A percentile compares a stretch with the other conserved stretches of the same genome.
These are phyloP conservation scores for Lithosia quadra DNA, from an alignment of 2,888 invertebrate genomes.

Conservation along the genomic window DNA sequence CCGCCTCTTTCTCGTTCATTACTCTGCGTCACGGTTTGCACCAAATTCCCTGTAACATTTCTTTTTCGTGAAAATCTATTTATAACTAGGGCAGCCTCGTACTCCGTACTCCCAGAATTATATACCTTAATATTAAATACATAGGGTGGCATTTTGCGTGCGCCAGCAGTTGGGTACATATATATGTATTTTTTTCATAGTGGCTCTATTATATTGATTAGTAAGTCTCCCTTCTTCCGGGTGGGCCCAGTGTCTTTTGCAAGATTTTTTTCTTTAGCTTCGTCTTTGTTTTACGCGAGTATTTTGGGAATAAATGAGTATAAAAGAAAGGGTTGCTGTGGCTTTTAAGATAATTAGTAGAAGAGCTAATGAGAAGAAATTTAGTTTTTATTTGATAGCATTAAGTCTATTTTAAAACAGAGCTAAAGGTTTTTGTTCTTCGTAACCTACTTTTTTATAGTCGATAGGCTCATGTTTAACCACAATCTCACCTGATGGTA, in stretches of 20 bases:
- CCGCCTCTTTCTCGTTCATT: constrained; percentile 58
- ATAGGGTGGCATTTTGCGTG: constrained; percentile 53
- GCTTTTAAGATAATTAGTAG: constrained; percentile 46
- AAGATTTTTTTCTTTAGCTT: constrained; percentile 72
- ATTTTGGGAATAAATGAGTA: constrained; percentile 59
- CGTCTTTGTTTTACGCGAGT: constrained; percentile 75
- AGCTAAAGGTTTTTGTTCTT: neutral
- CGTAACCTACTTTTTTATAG: too few relatives aligned
- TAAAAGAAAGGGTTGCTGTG: constrained; percentile 48
- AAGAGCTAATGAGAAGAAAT: constrained; percentile 18
- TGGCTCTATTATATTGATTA: constrained; percentile 87
- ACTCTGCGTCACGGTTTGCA: constrained; percentile 80
- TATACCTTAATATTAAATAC: constrained; percentile 55
- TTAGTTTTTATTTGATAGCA: constrained; percentile 1
- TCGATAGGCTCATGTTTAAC: too few relatives aligned
- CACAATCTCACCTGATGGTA: too few relatives aligned
- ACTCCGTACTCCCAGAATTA: constrained; percentile 52
- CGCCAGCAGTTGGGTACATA: constrained; percentile 56
- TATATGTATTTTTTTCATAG: constrained; percentile 83
- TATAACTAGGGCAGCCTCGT: constrained; percentile 85
- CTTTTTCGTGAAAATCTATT: constrained; percentile 88
- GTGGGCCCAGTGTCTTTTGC: constrained; percentile 73
- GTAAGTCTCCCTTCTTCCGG: constrained; percentile 81
- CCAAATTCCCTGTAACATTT: constrained; percentile 86
- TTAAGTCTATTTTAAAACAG: neutral